Evolutionary conservation across 30 jellyfish, hydroid and myxozoan genomes (phyloP).

Genomic region (Nemopilema nomurai): DNA sequence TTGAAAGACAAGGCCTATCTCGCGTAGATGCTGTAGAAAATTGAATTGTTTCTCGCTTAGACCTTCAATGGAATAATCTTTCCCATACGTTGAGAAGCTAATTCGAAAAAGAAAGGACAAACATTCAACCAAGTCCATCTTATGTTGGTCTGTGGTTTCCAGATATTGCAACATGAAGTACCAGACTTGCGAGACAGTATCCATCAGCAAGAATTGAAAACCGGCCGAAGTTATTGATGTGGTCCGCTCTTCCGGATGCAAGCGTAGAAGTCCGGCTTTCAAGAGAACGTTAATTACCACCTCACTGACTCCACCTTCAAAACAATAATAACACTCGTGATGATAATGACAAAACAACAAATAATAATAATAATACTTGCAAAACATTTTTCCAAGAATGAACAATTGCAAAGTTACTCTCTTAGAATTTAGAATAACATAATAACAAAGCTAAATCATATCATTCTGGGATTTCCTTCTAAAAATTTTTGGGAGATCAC

Average conservation of each 20-base stretch:
- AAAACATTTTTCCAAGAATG: too few species aligned
- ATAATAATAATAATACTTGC: too few species aligned
- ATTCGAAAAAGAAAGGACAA: conserved; percentile 86
- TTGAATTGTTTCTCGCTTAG: conserved; percentile 76
- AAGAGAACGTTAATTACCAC: conserved; percentile 83
- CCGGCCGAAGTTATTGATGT: conserved; percentile 99
- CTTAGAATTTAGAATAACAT: too few species aligned
- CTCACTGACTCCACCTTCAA: conserved; percentile 88
- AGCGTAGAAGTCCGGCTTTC: conserved; percentile 77
- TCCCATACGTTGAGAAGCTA: conserved; percentile 90
- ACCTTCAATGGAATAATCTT: conserved; percentile 89
- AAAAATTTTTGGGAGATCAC: too few species aligned
- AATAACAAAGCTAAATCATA: too few species aligned
- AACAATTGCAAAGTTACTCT: too few species aligned
- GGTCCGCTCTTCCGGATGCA: conserved; percentile 78
- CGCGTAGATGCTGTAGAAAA: conserved; percentile 90
- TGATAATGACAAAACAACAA: neutral
- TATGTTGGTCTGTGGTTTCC: conserved; percentile 76
- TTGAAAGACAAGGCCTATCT: conserved; percentile 94
- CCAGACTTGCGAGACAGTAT: conserved; percentile 96
- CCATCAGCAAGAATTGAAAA: conserved; percentile 88
- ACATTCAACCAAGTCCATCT: conserved; percentile 73
- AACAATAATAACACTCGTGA: neutral
- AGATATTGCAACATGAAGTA: conserved; percentile 90
- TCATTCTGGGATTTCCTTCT: too few species aligned